Base-by-base conservation (phyloP, 2,888 invertebrate genomes). In the Chydorus sphaericus region DNA sequence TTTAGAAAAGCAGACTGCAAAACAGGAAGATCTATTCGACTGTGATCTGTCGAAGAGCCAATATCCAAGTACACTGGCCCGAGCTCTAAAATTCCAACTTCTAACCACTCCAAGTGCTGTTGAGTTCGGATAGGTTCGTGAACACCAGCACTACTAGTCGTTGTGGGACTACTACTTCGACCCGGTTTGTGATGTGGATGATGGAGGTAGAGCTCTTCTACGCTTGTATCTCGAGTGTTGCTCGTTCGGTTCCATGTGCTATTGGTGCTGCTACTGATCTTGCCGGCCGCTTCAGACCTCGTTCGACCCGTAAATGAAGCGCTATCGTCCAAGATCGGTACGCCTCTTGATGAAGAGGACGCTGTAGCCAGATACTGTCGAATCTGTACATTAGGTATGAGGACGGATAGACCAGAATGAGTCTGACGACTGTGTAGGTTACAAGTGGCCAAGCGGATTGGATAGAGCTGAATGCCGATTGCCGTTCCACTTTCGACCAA, bases 351-450 rank as follows among this genome's bases (percentile, higher is more conserved):
- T 28, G 36, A 28, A 54, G 33, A 53, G 20, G 16, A 28, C 52
- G 54, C 39, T 37, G 79, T 77, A 49, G 77, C 74, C 61, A 84
- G 77, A 67, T 80, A 82, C 65, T 85, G 81, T 29, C 79, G 74
- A 53, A 83, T 63, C 58, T 77, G 70, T 59, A 90, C 78, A 60
- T 82, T 80, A 1, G 89, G 86, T 59, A 94, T 70, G 49, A 94
- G 75, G 6, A 85, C 85, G 3, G 92, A 92, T 29, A 93, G 77
- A 1, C 94, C 94, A 3, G 85, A 83, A 62, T 87, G 85, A 31
- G 90, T 90, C 64, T 88, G 85, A 61, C 85, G 82, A 1, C 93
- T 92, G 66, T 96, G 94, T n/a, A 96, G 76, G 73, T 96, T 96
- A 66, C 96, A 96, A 50, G 84, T 87, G 23, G 92, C 83, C 59